phyloP scores from a whole-genome alignment of 2,797 vertebrate genomes.

The Tenualosa thibaudeaui region DNA sequence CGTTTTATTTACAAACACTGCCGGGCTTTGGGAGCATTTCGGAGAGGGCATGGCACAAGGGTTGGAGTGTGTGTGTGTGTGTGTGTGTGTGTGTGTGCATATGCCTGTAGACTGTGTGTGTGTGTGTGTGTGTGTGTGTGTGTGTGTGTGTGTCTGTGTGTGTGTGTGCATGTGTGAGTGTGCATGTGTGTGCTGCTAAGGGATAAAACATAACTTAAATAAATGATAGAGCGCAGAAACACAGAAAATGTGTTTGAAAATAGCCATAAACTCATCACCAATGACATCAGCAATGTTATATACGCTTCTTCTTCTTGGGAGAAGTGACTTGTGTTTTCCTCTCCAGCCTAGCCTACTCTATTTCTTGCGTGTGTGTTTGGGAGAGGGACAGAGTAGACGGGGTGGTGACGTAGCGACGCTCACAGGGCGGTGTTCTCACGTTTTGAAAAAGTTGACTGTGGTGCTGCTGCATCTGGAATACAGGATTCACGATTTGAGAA shows the following conservation, averaged over 20 bases:
- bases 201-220: not conserved
- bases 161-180: not conserved
- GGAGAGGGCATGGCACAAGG: not conserved
- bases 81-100: slow-evolving; percentile 1
- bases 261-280: not conserved
- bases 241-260: not conserved
- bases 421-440: slow-evolving; percentile 78
- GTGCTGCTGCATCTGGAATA: slow-evolving; percentile 79
- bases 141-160: not conserved
- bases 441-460: slow-evolving; percentile 65
- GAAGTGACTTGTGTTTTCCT: not conserved
- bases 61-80: not conserved
- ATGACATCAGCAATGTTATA: not conserved
- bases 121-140: not conserved
- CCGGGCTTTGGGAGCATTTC: slow-evolving; percentile 27
- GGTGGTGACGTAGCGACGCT: slow-evolving; percentile 70
- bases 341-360: not conserved
- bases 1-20: slow-evolving; percentile 52
- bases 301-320: not conserved
- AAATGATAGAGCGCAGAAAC: too few relatives aligned
- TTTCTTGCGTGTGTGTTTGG: slow-evolving; percentile 12
- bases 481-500: slow-evolving; percentile 62
- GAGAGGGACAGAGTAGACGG: slow-evolving; percentile 19
- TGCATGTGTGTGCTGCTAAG: not conserved
- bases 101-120: not conserved